phyloP scores from a whole-genome alignment of 2,888 invertebrate species.

The Dione vanillae region DNA sequence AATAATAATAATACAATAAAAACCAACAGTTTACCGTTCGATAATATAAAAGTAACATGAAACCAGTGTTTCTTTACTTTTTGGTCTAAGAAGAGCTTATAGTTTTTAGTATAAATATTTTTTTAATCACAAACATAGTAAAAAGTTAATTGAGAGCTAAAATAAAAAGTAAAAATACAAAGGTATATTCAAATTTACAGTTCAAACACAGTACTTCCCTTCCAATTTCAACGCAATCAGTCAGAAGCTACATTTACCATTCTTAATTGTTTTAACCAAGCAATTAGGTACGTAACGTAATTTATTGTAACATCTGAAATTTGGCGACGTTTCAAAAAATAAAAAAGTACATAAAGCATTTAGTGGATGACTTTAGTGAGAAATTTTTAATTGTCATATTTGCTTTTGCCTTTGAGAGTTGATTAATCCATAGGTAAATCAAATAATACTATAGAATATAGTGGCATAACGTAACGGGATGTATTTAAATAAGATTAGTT shows the following conservation, averaged over 20 bases:
- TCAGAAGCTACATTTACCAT: conserved; percentile 13
- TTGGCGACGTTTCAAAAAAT: conserved; percentile 11
- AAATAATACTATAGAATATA: no score
- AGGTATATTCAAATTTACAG: not conserved
- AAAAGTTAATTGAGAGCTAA: not conserved
- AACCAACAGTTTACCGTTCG: no score
- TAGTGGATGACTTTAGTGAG: not conserved
- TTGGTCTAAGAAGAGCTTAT: not conserved
- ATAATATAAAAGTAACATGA: no score
- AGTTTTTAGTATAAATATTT: not conserved
- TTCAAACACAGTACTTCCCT: conserved; percentile 7
- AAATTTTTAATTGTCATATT: conserved; percentile 9
- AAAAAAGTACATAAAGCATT: not conserved
- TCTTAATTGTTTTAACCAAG: conserved; percentile 14
- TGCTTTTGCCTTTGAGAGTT: not conserved
- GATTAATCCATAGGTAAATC: not conserved
- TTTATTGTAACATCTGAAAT: conserved; percentile 10
- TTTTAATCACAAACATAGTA: not conserved
- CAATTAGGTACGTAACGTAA: conserved; percentile 6
- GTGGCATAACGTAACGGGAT: no score
- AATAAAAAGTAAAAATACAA: not conserved
- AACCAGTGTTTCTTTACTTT: no score
- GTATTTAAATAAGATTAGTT: no score
- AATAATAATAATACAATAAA: no score
- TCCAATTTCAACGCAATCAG: conserved; percentile 12